Evolutionary conservation across 2,797 vertebrate species (phyloP).

Genomic region (Tenualosa ilisha): DNA sequence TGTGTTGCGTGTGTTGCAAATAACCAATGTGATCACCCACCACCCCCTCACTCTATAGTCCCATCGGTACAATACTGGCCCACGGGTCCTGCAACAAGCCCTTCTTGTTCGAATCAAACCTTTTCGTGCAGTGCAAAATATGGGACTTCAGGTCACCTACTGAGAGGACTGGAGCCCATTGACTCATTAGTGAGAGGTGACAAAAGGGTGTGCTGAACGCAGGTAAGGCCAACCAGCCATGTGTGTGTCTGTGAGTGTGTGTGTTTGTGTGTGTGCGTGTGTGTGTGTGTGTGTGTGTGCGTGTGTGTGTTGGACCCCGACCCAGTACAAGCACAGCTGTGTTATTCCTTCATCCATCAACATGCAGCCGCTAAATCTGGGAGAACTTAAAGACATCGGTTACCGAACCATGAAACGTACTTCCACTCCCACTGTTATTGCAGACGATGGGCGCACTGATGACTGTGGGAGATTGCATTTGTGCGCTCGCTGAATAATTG

Average conservation of each 20-base stretch:
- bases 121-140: background rate
- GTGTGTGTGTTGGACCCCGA: background rate
- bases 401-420: slow-evolving; percentile 38
- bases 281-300: background rate
- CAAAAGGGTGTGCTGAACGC: background rate
- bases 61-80: background rate
- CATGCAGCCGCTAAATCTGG: slow-evolving; percentile 26
- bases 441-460: slow-evolving; percentile 36
- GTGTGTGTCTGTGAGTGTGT: background rate
- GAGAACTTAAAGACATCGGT: slow-evolving; percentile 41
- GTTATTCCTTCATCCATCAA: slow-evolving; percentile 44
- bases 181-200: slow-evolving; percentile 40
- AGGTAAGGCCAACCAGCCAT: background rate
- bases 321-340: slow-evolving; percentile 15
- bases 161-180: slow-evolving; percentile 29
- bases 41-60: background rate
- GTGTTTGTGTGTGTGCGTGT: background rate
- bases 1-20: background rate
- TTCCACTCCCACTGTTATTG: slow-evolving; percentile 41
- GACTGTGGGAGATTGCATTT: slow-evolving; percentile 34
- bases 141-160: slow-evolving; percentile 14
- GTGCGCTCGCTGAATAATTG: slow-evolving; percentile 21
- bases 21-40: background rate
- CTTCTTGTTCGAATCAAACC: slow-evolving; percentile 20
- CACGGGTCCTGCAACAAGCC: slow-evolving; percentile 7